Evolutionary conservation across 2,797 vertebrate genomes (phyloP), one percentile per base, ranked within the genome.

Genomic region (Remorina albescens): DNA sequence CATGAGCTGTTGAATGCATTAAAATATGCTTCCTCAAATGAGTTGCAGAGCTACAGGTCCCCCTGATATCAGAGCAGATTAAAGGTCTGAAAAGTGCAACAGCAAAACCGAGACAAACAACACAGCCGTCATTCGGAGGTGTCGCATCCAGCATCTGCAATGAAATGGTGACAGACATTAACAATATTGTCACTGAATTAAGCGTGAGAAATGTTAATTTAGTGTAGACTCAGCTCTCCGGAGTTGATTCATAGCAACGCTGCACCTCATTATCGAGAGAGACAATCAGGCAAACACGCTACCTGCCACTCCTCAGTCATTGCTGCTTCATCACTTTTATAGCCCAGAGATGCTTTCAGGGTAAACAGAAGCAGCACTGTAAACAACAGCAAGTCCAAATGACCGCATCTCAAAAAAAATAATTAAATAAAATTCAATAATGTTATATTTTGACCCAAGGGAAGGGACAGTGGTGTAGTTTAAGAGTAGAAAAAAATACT

Each of bases 211-310:
- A 41, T 39, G 60, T 54, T 41, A 54, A 78, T 72, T 60, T 51
- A 53, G 47, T 74, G 80, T 75, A 39, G 47, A 83, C 59, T 83
- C 82, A 85, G 83, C 83, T 62, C 32, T 71, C 46, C 62, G 68
- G 51, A 73, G 57, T 56, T 39, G 32, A 75, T 67, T 81, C 76
- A 69, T 36, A 79, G 72, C 63, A 65, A 32, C 7, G 1, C 56
- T 58, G 32, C 61, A 74, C 59, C 58, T 74, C 65, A 57, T 55
- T 13, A 36, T 82, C 57, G 66, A 56, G 59, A 67, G 55, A 18
- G 47, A 67, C 66, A 53, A 47, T 58, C 44, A 41, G 54, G 58
- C 63, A 71, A 74, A 72, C 63, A 56, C 70, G 66, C 56, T 67
- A 78, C 61, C 69, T 84, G 82, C 55, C 68, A 64, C 34, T 80